Base-by-base conservation (phyloP, 2,113 vertebrate species). In the Phyllopteryx taeniolatus region DNA sequence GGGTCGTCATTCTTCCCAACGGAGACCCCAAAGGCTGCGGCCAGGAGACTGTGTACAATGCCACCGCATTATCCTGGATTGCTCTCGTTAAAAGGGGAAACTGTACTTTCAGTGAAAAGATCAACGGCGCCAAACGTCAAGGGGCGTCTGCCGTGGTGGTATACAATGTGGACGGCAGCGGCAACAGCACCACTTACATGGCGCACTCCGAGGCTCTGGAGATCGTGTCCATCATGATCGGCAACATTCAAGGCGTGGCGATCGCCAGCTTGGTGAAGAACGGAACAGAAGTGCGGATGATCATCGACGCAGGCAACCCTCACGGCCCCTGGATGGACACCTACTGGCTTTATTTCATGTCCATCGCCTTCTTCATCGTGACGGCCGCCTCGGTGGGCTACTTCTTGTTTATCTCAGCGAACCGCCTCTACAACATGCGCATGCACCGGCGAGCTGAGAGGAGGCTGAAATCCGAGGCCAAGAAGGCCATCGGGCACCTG, bases 21-120 rank as follows among this genome's bases (percentile, higher is more conserved):
- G 76, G 67, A 20, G 88, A 92, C 73, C 83, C 86, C 3, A 70
- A 12, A 66, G 92, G 90, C 77, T 92, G 92, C 2, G 73, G 71
- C 17, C 8, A 11, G 0, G 78, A 83, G 39, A 47, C 60, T 1
- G 69, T 80, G 5, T 92, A 90, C 84, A 66, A 3, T 20, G 0
- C 0, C 57, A 83, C 44, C 70, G 71, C 31, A 0, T 13, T 51
- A 0, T 83, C 88, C 0, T 98, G 96, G 96, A 94, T 98, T 68
- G 96, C 96, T 0, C 90, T 98, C 61, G 91, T 97, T 1, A 94
- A 95, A 88, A 91, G 94, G 74, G 96, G 95, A n/a, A 93, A 95
- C 70, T 98, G 97, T 74, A 94, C 76, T 35, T 95, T 95, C 83
- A 87, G 92, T 0, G 87, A 94, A 63, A 98, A 98, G 91, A 96